phyloP scores from a whole-genome alignment of 2,888 invertebrate species.

The Dysmachus trigonus region DNA sequence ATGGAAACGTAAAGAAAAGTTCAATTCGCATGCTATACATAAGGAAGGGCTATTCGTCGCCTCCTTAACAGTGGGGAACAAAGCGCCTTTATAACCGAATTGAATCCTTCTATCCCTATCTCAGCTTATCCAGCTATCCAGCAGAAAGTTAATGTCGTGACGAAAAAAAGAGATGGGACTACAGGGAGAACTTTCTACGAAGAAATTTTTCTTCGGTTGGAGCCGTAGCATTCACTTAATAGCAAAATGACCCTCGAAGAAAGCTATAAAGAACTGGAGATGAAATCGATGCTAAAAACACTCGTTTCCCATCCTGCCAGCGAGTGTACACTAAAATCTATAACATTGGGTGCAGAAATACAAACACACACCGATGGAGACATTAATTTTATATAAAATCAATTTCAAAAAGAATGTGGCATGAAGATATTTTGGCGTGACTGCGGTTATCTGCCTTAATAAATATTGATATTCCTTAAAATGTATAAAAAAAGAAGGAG shows the following conservation, averaged over 20 bases:
- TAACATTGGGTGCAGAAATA: background rate
- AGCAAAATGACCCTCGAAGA: background rate
- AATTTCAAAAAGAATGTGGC: background rate
- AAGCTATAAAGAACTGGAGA: background rate
- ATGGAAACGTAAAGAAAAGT: background rate
- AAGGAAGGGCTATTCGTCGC: background rate
- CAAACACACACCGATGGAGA: background rate
- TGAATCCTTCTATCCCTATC: background rate
- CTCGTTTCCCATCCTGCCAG: background rate
- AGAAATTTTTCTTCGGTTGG: background rate
- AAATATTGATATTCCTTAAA: no score
- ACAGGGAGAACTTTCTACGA: background rate
- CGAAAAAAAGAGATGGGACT: background rate
- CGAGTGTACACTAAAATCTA: background rate
- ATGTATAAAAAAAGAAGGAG: no score
- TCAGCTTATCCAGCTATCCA: background rate
- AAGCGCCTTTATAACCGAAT: background rate
- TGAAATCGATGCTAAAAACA: background rate
- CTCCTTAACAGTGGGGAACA: background rate
- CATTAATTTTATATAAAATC: background rate
- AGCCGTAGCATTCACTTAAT: background rate
- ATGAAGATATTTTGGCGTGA: background rate
- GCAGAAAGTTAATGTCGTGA: background rate
- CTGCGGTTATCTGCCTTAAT: background rate
- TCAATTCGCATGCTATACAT: background rate